A percentile compares a stretch with the other conserved stretches of the same genome.
These are phyloP conservation scores for Scytalopus superciliaris DNA, from an alignment of 2,113 vertebrate genomes.

Conservation along the genomic window DNA sequence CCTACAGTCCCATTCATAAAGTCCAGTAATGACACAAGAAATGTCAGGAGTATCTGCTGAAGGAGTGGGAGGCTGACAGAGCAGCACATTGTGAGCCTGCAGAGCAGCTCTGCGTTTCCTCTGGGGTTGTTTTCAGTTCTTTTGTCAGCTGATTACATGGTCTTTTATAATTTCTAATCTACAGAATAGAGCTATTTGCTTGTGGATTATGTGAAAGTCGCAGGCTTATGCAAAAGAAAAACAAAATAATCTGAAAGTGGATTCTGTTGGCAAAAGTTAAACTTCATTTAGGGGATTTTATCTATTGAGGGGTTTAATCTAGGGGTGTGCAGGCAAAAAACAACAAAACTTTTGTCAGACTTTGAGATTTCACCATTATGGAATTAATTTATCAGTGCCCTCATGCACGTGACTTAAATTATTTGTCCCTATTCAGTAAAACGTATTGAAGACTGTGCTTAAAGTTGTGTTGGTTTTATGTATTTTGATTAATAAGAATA, in stretches of 20 bases:
- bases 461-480: neutral
- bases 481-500: neutral
- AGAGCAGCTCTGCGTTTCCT: constrained; percentile 69
- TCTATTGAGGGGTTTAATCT: constrained; percentile 13
- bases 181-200: constrained; percentile 82
- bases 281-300: constrained; percentile 30
- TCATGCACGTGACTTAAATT: neutral
- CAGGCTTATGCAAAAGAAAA: constrained; percentile 79
- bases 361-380: neutral
- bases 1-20: constrained; percentile 78
- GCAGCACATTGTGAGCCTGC: constrained; percentile 73
- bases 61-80: constrained; percentile 77
- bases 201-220: constrained; percentile 80
- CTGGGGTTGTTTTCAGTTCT: constrained; percentile 78
- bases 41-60: constrained; percentile 74
- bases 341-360: neutral
- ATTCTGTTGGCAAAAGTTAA: constrained; percentile 58
- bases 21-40: constrained; percentile 76
- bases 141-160: constrained; percentile 88
- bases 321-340: neutral
- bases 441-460: neutral
- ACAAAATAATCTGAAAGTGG: constrained; percentile 68
- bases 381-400: neutral
- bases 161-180: constrained; percentile 84
- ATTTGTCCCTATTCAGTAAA: neutral